Percentiles rank a stretch among this genome's conserved stretches.
Evolutionary conservation across 2,113 vertebrate genomes (phyloP).

Genomic region (Copsychus sechellarum): DNA sequence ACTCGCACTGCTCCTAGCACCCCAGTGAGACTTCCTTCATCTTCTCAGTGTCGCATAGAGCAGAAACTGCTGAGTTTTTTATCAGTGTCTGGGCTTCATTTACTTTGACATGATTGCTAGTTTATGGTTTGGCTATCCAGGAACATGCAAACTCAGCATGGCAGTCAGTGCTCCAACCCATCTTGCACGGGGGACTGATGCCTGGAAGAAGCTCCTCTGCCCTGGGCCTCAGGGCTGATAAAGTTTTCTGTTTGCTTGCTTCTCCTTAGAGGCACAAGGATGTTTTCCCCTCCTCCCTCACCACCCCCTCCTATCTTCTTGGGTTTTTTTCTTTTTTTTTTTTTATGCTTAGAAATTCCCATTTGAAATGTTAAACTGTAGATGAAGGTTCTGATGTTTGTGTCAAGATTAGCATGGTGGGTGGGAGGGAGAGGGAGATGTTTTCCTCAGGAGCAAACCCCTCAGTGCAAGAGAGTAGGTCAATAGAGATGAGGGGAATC

Average conservation of each 20-base stretch:
- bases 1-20: not conserved
- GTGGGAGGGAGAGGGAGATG: not conserved
- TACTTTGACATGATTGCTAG: not conserved
- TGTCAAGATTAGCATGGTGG: not conserved
- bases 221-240: rapidly evolving
- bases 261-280: not conserved
- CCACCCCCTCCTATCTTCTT: rapidly evolving
- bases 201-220: not conserved
- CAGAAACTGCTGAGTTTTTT: not conserved
- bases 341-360: not conserved
- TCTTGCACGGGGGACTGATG: not conserved
- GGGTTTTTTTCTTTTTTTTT: too few species aligned
- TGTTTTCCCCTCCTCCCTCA: not conserved
- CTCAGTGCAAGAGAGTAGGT: not conserved
- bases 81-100: not conserved
- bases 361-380: slow-evolving; percentile 16
- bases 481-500: slow-evolving; percentile 13
- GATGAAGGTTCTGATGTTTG: slow-evolving; percentile 4
- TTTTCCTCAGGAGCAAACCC: slow-evolving; percentile 18
- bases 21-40: rapidly evolving
- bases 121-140: rapidly evolving
- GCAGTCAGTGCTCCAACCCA: not conserved
- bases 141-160: not conserved
- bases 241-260: not conserved
- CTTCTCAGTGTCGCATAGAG: not conserved